Evolutionary conservation across 2,113 vertebrate genomes (phyloP).

Genomic region (Gopherus evgoodei): DNA sequence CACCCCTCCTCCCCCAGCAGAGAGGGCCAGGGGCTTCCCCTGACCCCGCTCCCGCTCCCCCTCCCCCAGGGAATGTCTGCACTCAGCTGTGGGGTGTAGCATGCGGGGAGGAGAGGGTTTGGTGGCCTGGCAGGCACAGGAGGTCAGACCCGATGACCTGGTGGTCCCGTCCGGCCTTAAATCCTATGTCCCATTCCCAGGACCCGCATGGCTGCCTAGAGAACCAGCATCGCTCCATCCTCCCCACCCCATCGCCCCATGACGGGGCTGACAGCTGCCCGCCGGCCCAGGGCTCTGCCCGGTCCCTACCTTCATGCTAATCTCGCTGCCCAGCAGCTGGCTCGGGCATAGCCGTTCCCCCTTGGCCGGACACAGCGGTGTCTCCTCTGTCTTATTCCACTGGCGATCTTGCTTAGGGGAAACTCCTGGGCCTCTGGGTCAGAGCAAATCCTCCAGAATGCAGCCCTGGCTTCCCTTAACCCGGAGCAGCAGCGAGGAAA

Average conservation of each 20-base stretch:
- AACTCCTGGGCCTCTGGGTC: background rate
- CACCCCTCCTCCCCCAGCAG: background rate
- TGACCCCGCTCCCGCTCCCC: too few relatives aligned
- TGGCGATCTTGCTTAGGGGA: background rate
- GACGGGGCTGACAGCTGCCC: background rate
- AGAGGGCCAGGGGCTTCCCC: background rate
- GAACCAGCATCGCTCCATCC: background rate
- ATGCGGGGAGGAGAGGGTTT: background rate
- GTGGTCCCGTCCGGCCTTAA: background rate
- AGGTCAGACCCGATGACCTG: background rate
- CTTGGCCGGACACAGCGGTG: background rate
- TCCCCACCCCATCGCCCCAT: background rate
- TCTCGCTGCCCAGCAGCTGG: background rate
- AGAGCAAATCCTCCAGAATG: background rate
- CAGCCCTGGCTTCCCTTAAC: background rate
- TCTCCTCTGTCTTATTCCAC: background rate
- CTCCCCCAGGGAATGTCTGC: background rate
- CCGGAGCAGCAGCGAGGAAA: background rate
- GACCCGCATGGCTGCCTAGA: background rate
- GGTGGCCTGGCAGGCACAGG: background rate
- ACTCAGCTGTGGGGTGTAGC: background rate
- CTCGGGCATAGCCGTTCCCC: background rate
- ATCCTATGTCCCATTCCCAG: background rate
- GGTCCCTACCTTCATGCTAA: background rate
- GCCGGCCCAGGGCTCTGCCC: background rate